Percentiles rank a stretch among this genome's conserved stretches.
Conservation (phyloP, 92 coral and sea anemone genomes). For the Epizoanthus scotinus region DNA sequence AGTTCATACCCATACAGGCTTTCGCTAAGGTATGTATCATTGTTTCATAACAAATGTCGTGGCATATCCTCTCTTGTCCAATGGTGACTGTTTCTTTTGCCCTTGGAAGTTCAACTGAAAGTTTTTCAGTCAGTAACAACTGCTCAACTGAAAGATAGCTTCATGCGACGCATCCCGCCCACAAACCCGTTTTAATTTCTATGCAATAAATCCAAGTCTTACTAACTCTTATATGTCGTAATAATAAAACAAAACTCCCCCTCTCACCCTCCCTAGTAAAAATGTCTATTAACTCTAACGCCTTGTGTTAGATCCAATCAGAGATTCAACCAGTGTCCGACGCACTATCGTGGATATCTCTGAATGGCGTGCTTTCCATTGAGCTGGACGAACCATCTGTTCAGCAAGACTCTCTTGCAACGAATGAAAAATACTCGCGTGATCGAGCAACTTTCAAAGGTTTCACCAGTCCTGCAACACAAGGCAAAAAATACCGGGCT, state of each 20-base stretch:
- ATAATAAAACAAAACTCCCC: background rate
- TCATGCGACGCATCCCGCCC: background rate
- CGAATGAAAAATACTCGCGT: background rate
- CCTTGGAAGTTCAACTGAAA: background rate
- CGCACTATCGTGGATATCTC: background rate
- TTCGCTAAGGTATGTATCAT: too few species aligned
- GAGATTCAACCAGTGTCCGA: background rate
- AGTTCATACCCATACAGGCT: too few species aligned
- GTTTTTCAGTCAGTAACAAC: background rate
- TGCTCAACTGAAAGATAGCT: background rate
- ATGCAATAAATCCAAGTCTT: background rate
- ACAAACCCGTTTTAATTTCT: background rate
- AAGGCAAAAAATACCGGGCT: background rate
- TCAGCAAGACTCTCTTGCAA: too few species aligned
- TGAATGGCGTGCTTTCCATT: background rate
- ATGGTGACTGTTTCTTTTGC: background rate
- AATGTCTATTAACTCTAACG: background rate
- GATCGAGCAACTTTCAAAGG: background rate
- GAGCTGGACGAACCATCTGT: too few species aligned
- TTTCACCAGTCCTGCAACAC: background rate
- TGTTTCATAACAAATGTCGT: too few species aligned
- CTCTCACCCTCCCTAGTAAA: background rate
- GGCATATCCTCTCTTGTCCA: background rate
- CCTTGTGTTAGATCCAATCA: background rate
- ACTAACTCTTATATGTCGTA: background rate